Percentiles rank a stretch among this genome's conserved stretches.
phyloP scores from a whole-genome alignment of 2,797 vertebrate genomes.

The Anniella stebbinsi region DNA sequence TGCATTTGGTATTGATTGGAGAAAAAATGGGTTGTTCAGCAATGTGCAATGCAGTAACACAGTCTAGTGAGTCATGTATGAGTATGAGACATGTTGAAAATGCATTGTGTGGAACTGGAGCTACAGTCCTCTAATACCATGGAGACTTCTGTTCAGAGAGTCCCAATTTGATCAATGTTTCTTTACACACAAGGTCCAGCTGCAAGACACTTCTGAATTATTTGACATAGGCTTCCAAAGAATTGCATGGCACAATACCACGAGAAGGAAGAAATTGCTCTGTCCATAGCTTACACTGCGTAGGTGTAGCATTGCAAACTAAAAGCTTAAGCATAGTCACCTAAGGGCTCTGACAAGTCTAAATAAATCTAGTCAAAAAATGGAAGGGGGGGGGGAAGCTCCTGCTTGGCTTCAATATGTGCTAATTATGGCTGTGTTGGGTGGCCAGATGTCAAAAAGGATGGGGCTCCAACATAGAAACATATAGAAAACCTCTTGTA shows the following conservation, averaged over 20 bases:
- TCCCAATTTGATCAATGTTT: background rate
- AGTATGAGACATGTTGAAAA: background rate
- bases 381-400: background rate
- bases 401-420: background rate
- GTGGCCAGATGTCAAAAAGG: background rate
- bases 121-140: background rate
- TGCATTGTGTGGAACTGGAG: background rate
- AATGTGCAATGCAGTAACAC: background rate
- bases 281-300: too few species aligned
- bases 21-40: background rate
- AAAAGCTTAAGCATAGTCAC: background rate
- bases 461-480: background rate
- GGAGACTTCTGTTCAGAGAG: background rate
- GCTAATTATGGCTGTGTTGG: background rate
- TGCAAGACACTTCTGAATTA: background rate
- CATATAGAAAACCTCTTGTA: background rate
- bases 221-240: background rate
- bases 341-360: background rate
- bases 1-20: background rate
- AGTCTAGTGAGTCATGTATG: background rate
- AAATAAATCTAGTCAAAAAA: background rate
- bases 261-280: background rate
- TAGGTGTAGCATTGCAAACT: background rate
- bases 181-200: background rate
- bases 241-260: background rate